Conservation (phyloP, 2,888 invertebrate species). For the Galeopsomyia nigrocyanea region DNA sequence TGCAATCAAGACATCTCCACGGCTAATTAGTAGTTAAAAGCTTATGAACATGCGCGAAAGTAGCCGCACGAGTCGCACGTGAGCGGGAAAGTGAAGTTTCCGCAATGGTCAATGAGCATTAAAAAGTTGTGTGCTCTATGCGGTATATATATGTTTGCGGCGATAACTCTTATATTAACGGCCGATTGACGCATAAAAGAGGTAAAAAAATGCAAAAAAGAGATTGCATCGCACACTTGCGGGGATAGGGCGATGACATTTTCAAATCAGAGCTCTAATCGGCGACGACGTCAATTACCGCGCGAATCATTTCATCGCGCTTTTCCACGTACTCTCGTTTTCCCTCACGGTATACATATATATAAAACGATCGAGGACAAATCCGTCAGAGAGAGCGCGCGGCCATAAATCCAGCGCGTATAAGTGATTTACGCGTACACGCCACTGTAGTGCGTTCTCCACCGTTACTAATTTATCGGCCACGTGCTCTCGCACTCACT, state of each 20-base stretch:
- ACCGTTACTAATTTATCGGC: neutral
- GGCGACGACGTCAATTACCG: slow-evolving; percentile 38
- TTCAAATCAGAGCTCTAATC: slow-evolving; percentile 37
- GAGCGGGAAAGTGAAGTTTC: slow-evolving; percentile 16
- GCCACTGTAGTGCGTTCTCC: slow-evolving; percentile 24
- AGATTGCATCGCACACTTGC: too few relatives aligned
- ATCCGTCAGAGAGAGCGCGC: slow-evolving; percentile 40
- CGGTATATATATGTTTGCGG: neutral
- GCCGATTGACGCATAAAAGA: slow-evolving; percentile 24
- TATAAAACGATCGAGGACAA: slow-evolving; percentile 43
- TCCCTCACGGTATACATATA: neutral
- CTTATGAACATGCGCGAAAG: neutral
- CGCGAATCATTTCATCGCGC: slow-evolving; percentile 35
- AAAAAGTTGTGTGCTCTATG: slow-evolving; percentile 18
- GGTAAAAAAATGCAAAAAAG: neutral
- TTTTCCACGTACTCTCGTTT: slow-evolving; percentile 3
- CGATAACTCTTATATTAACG: slow-evolving; percentile 35
- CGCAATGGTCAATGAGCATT: neutral
- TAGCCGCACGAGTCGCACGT: too few relatives aligned
- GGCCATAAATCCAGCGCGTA: slow-evolving; percentile 41
- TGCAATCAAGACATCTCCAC: too few relatives aligned
- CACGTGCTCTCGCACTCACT: neutral
- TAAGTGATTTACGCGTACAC: slow-evolving; percentile 43
- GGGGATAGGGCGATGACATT: slow-evolving; percentile 4
- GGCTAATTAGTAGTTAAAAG: neutral